phyloP scores from a whole-genome alignment of 2,888 invertebrate genomes.

The Epicampocera succincta region DNA sequence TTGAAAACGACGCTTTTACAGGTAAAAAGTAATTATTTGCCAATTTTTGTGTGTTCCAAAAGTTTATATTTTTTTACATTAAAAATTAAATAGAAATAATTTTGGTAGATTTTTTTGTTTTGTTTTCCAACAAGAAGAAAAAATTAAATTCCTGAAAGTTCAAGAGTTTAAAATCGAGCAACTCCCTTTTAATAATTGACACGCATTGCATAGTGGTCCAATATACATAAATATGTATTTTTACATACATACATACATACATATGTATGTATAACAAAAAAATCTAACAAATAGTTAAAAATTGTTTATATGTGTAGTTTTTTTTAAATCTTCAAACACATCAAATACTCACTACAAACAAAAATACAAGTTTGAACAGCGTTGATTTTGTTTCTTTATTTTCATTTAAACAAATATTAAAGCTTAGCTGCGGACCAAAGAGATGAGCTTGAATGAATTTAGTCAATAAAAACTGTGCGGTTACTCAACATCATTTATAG shows the following conservation, averaged over 20 bases:
- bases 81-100: no score
- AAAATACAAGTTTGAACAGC: slow-evolving; percentile 15
- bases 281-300: slow-evolving; percentile 15
- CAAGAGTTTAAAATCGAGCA: slow-evolving; percentile 3
- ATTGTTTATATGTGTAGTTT: slow-evolving; percentile 19
- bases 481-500: slow-evolving; percentile 64
- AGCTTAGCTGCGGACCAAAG: slow-evolving; percentile 45
- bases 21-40: no score
- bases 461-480: slow-evolving; percentile 65
- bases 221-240: no score
- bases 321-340: slow-evolving; percentile 11
- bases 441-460: slow-evolving; percentile 56
- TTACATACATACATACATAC: no score
- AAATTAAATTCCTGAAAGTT: background rate
- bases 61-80: no score
- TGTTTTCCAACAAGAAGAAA: no score
- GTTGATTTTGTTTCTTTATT: background rate
- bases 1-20: no score
- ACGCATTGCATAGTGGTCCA: slow-evolving; percentile 48
- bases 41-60: no score
- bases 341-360: slow-evolving; percentile 25
- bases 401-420: slow-evolving; percentile 28
- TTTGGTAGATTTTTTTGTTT: no score
- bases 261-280: slow-evolving; percentile 1
- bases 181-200: slow-evolving; percentile 57